phyloP scores from a whole-genome alignment of 1,140 invertebrate species.

The Drosophila kanapiae region DNA sequence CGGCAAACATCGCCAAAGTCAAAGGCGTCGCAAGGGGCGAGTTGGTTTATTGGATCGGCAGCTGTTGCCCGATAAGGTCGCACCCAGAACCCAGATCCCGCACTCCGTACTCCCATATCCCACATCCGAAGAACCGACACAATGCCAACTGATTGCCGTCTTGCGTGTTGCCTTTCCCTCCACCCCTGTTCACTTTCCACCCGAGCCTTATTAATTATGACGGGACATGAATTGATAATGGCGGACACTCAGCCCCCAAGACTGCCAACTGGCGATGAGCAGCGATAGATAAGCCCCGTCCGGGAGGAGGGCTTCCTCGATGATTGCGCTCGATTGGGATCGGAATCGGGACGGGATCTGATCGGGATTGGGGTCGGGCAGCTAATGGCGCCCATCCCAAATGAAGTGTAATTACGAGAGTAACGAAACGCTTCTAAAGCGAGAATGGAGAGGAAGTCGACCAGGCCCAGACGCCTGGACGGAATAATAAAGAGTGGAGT shows the following conservation, averaged over 20 bases:
- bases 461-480: conserved; percentile 8
- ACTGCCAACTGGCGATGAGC: conserved; percentile 47
- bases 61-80: conserved; percentile 69
- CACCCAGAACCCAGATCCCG: conserved; percentile 28
- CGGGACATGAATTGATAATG: conserved; percentile 79
- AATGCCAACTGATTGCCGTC: conserved; percentile 75
- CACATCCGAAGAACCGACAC: conserved; percentile 26
- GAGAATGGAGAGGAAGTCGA: conserved; percentile 15
- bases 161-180: conserved; percentile 58
- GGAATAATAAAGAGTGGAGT: conserved; percentile 15
- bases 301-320: conserved; percentile 22
- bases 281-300: conserved; percentile 52
- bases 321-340: conserved; percentile 67
- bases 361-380: conserved; percentile 23
- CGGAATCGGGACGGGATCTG: conserved; percentile 17
- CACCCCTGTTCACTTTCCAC: conserved; percentile 12
- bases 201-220: conserved; percentile 80
- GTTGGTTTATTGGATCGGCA: conserved; percentile 51
- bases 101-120: conserved; percentile 16
- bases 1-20: conserved; percentile 49
- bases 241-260: conserved; percentile 38
- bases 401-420: conserved; percentile 41
- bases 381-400: conserved; percentile 37
- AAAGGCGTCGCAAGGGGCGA: conserved; percentile 27
- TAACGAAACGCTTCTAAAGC: conserved; percentile 24